A percentile compares a stretch with the other conserved stretches of the same genome.
Evolutionary conservation across 2,113 vertebrate species (phyloP).

Genomic region (Heliornis fulica): DNA sequence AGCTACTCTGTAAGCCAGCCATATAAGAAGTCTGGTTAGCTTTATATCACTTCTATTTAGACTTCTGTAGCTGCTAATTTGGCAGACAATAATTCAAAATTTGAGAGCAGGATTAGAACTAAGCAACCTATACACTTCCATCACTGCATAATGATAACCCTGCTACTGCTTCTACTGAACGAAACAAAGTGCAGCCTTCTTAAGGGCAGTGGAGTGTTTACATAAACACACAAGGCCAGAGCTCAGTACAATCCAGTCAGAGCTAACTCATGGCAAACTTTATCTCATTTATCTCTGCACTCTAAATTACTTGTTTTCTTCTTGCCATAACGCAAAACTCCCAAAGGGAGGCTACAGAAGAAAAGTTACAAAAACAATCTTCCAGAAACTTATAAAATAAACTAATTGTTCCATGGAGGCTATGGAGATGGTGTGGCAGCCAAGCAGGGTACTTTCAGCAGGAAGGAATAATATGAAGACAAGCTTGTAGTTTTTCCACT

Average conservation of each 20-base stretch:
- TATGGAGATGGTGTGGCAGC: background rate
- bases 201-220: background rate
- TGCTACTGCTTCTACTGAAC: background rate
- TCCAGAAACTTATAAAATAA: background rate
- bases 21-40: background rate
- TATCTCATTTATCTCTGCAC: background rate
- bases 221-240: background rate
- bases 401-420: background rate
- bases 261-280: background rate
- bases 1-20: background rate
- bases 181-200: background rate
- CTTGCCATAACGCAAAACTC: background rate
- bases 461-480: background rate
- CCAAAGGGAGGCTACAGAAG: background rate
- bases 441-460: background rate
- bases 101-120: background rate
- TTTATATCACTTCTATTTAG: background rate
- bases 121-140: background rate
- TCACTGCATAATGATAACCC: background rate
- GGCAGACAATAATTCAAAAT: too few species aligned
- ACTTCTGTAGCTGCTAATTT: background rate
- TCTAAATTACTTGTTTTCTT: background rate
- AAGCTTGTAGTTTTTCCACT: background rate
- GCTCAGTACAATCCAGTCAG: background rate
- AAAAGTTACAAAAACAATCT: background rate